Percentiles rank a stretch among this genome's conserved stretches.
phyloP scores from a whole-genome alignment of 2,797 vertebrate genomes.

The Manis crassicaudata region DNA sequence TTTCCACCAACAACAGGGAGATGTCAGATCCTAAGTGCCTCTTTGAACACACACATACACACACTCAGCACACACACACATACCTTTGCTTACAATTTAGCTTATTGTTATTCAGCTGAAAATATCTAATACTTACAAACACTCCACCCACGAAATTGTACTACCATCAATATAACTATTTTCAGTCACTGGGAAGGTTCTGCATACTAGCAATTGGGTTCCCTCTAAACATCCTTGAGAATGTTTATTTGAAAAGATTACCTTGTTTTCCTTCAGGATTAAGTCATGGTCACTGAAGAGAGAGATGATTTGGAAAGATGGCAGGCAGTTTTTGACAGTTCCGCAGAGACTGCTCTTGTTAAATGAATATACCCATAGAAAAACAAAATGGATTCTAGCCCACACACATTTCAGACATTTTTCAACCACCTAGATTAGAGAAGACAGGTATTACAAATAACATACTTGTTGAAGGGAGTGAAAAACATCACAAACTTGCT shows the following conservation, averaged over 20 bases:
- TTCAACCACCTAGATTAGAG: conserved; percentile 70
- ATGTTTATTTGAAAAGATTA: conserved; percentile 76
- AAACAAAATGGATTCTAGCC: conserved; percentile 57
- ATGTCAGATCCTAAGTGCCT: background rate
- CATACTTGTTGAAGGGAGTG: conserved; percentile 63
- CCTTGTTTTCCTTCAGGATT: conserved; percentile 76
- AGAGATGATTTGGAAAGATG: conserved; percentile 66
- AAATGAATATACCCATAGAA: conserved; percentile 2
- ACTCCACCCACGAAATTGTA: background rate
- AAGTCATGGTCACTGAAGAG: conserved; percentile 59
- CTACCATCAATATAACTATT: background rate
- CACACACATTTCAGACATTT: conserved; percentile 48
- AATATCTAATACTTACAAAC: conserved; percentile 11
- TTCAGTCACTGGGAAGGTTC: background rate
- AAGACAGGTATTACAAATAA: conserved; percentile 70
- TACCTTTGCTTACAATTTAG: background rate
- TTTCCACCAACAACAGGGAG: background rate
- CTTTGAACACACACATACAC: background rate
- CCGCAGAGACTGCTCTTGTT: conserved; percentile 29
- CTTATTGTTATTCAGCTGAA: conserved; percentile 51
- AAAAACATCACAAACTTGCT: conserved; percentile 70
- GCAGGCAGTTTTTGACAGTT: conserved; percentile 45
- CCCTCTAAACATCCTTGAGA: conserved; percentile 71
- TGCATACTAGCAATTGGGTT: conserved; percentile 22
- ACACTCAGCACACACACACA: background rate